Conservation (phyloP, 1,140 invertebrate species). For the Maconellicoccus hirsutus region DNA sequence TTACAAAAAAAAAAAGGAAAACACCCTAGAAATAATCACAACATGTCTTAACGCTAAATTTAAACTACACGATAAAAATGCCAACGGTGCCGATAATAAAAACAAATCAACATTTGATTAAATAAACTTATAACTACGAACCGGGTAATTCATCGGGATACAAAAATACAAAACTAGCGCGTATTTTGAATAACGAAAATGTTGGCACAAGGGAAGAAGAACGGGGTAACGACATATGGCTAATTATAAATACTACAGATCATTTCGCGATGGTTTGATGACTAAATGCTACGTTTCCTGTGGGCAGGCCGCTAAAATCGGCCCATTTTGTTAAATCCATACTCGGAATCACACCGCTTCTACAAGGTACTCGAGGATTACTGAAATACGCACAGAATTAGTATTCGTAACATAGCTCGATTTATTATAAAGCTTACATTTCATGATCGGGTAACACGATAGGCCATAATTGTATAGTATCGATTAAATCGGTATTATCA, state of each 20-base stretch:
- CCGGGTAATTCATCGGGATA: too few species aligned
- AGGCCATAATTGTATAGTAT: constrained; percentile 85
- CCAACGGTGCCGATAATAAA: neutral
- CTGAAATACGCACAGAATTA: constrained; percentile 39
- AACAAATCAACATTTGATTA: neutral
- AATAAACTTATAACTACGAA: too few species aligned
- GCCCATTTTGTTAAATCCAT: constrained; percentile 83
- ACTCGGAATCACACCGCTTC: constrained; percentile 71
- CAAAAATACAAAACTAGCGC: neutral
- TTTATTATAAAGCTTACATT: constrained; percentile 51
- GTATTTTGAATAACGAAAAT: neutral
- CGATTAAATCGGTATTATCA: constrained; percentile 86
- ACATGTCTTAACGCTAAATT: neutral
- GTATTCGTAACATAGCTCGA: neutral
- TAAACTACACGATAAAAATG: neutral
- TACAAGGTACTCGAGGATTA: constrained; percentile 78
- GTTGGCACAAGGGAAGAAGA: neutral
- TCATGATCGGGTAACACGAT: constrained; percentile 85
- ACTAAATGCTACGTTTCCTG: constrained; percentile 1
- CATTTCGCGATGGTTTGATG: neutral
- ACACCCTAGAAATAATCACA: neutral
- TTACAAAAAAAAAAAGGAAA: neutral
- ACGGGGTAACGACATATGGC: neutral
- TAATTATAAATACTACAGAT: neutral
- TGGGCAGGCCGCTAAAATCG: constrained; percentile 36